A percentile compares a stretch with the other conserved stretches of the same genome.
Conservation (phyloP, 2,797 vertebrate genomes). For the Anisognathus igniventris region DNA sequence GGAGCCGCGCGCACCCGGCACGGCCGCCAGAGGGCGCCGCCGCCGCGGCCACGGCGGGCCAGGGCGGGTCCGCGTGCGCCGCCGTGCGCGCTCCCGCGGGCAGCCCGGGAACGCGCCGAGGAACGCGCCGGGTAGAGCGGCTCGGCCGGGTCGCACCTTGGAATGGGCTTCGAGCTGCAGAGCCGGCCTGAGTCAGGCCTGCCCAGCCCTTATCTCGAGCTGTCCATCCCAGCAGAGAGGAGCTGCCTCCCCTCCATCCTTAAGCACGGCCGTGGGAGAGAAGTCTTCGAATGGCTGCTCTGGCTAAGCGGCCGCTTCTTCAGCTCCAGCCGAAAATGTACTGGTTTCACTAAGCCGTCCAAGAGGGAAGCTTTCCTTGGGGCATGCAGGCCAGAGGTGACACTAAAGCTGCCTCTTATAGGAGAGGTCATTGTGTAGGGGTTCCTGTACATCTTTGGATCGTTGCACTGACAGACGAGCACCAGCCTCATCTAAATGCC, state of each 20-base stretch:
- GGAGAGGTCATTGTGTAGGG: background rate
- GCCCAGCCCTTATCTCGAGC: background rate
- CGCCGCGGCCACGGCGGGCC: background rate
- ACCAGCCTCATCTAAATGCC: background rate
- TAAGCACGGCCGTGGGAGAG: background rate
- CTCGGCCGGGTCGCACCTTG: fast-evolving
- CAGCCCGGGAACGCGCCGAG: background rate
- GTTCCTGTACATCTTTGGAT: background rate
- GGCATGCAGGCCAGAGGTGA: fast-evolving
- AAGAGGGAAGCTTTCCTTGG: background rate
- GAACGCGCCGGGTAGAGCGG: background rate
- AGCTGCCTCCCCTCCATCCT: background rate
- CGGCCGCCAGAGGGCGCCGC: background rate
- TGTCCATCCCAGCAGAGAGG: background rate
- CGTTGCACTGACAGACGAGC: background rate
- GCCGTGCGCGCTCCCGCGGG: background rate
- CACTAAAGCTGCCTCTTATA: background rate
- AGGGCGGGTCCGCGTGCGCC: background rate
- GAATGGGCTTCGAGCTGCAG: fast-evolving
- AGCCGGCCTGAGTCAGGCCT: background rate
- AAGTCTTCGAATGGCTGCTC: background rate
- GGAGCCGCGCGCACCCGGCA: background rate
- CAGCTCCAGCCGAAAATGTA: background rate
- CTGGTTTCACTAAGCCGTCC: background rate
- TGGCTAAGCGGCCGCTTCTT: background rate